A percentile compares a stretch with the other conserved stretches of the same genome.
Evolutionary conservation across 2,888 invertebrate species (phyloP).

Genomic region (Notocelia uddmanniana): DNA sequence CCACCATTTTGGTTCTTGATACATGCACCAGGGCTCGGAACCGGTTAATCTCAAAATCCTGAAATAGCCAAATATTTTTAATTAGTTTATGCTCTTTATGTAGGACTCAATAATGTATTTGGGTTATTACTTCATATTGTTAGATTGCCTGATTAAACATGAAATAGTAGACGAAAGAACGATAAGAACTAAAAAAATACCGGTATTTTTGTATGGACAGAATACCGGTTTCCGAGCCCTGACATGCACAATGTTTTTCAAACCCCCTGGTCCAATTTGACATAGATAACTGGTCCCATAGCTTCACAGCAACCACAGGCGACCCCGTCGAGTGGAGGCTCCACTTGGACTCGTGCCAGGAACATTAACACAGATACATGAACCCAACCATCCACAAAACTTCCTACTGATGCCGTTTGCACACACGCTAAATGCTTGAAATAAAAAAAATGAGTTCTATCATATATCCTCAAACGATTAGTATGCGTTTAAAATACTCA

Average conservation of each 20-base stretch:
- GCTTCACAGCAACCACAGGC: slow-evolving; percentile 59
- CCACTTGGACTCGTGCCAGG: slow-evolving; percentile 73
- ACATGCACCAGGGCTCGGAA: too few relatives aligned
- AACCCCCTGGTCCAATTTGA: slow-evolving; percentile 70
- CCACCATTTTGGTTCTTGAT: slow-evolving; percentile 1
- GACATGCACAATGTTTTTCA: slow-evolving; percentile 48
- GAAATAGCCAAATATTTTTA: too few relatives aligned
- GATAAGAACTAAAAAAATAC: too few relatives aligned
- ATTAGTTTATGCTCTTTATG: too few relatives aligned
- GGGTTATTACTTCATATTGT: too few relatives aligned
- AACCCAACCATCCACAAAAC: slow-evolving; percentile 27
- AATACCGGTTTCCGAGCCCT: too few relatives aligned
- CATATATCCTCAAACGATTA: neutral
- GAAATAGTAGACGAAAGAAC: too few relatives aligned
- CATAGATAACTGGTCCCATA: slow-evolving; percentile 56
- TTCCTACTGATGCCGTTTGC: slow-evolving; percentile 19
- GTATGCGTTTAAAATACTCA: neutral
- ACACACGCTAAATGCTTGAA: neutral
- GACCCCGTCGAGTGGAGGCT: slow-evolving; percentile 62
- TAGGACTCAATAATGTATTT: too few relatives aligned
- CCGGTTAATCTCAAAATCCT: too few relatives aligned
- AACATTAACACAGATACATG: slow-evolving; percentile 72
- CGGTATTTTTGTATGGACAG: too few relatives aligned
- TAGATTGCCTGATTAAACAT: too few relatives aligned
- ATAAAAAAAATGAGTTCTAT: neutral